Percentiles rank a stretch among this genome's conserved stretches.
Conservation (phyloP, 2,888 invertebrate genomes). For the Anthrax anthrax region DNA sequence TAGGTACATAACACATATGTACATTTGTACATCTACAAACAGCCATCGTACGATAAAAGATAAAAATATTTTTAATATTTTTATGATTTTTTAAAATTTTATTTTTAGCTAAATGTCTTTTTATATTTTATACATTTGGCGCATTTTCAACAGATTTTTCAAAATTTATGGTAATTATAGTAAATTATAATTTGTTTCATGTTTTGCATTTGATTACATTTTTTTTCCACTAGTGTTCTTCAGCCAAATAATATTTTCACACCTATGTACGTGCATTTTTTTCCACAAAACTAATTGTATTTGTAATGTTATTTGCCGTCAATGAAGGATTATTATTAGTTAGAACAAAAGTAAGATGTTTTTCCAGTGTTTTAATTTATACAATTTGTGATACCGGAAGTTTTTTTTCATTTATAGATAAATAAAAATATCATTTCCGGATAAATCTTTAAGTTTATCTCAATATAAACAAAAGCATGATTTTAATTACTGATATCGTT, state of each 20-base stretch:
- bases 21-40: too few species aligned
- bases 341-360: conserved; percentile 17
- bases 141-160: not conserved
- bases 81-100: too few species aligned
- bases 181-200: conserved; percentile 1
- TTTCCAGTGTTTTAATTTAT: conserved; percentile 17
- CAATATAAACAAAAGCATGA: conserved; percentile 18
- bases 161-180: conserved; percentile 1
- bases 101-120: not conserved
- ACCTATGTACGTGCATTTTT: too few species aligned
- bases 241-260: conserved; percentile 19
- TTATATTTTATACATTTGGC: not conserved
- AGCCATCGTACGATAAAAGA: too few species aligned
- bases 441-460: conserved; percentile 12
- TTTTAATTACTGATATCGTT: conserved; percentile 14
- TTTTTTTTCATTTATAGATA: conserved; percentile 16
- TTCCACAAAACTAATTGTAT: conserved; percentile 14
- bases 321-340: conserved; percentile 17
- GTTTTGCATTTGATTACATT: not conserved
- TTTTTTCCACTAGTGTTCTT: not conserved
- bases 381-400: conserved; percentile 21
- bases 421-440: conserved; percentile 15
- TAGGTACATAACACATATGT: too few species aligned
- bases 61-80: too few species aligned
- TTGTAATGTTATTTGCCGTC: conserved; percentile 10